phyloP scores from a whole-genome alignment of 2,888 invertebrate species.

The Epirrhoe tristata region DNA sequence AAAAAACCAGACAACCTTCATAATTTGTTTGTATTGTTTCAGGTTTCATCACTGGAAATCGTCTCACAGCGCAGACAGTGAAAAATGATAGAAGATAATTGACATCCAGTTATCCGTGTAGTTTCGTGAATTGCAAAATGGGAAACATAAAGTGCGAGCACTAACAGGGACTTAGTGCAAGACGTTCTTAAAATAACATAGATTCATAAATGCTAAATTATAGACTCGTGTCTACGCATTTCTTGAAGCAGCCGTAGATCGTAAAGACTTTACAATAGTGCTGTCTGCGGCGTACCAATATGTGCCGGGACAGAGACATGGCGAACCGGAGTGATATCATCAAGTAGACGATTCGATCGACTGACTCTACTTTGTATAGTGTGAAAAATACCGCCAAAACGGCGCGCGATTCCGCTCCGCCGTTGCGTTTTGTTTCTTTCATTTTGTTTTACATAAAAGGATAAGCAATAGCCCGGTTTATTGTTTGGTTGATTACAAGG shows the following conservation, averaged over 20 bases:
- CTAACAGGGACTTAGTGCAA: slow-evolving; percentile 60
- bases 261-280: slow-evolving; percentile 41
- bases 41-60: slow-evolving; percentile 46
- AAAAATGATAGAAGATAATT: slow-evolving; percentile 77
- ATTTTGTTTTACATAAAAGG: slow-evolving; percentile 83
- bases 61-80: slow-evolving; percentile 21
- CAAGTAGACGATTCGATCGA: slow-evolving; percentile 64
- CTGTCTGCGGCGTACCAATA: slow-evolving; percentile 77
- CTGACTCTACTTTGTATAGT: slow-evolving; percentile 53
- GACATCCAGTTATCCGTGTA: slow-evolving; percentile 46
- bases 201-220: slow-evolving; percentile 92
- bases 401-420: slow-evolving; percentile 71
- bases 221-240: slow-evolving; percentile 96
- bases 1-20: not conserved
- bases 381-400: slow-evolving; percentile 73
- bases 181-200: slow-evolving; percentile 70
- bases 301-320: slow-evolving; percentile 93
- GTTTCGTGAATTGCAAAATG: slow-evolving; percentile 34
- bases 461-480: slow-evolving; percentile 75
- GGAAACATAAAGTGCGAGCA: slow-evolving; percentile 45
- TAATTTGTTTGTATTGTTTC: slow-evolving; percentile 53
- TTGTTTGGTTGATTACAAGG: slow-evolving; percentile 66
- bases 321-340: slow-evolving; percentile 72
- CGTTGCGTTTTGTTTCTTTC: slow-evolving; percentile 83
- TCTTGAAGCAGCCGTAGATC: slow-evolving; percentile 96